A percentile compares a stretch with the other conserved stretches of the same genome.
These are phyloP conservation scores for Lacanobia wlatinum DNA, from an alignment of 2,888 invertebrate species.

Conservation along the genomic window DNA sequence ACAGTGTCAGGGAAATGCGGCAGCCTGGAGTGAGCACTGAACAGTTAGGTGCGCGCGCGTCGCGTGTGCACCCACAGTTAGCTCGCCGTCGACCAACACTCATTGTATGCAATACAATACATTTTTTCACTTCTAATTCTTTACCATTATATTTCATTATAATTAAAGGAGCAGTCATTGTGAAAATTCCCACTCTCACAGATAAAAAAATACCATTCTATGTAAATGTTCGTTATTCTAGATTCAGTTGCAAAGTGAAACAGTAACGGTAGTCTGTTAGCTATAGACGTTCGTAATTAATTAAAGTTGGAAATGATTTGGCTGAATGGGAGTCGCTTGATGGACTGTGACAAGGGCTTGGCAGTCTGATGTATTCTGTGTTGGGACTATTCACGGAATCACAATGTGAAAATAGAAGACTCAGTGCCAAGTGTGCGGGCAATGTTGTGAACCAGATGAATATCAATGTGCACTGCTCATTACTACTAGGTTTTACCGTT, in stretches of 20 bases:
- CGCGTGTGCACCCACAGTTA: conserved; percentile 72
- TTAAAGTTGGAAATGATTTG: conserved; percentile 52
- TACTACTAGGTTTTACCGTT: background rate
- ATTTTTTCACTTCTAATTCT: conserved; percentile 76
- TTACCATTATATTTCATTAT: conserved; percentile 77
- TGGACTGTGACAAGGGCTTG: conserved; percentile 58
- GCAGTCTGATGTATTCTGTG: conserved; percentile 42
- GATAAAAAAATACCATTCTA: conserved; percentile 77
- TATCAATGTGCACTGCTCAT: conserved; percentile 6
- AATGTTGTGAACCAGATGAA: conserved; percentile 24
- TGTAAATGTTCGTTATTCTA: conserved; percentile 78
- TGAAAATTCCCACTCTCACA: conserved; percentile 82
- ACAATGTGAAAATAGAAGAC: conserved; percentile 41
- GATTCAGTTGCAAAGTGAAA: conserved; percentile 70
- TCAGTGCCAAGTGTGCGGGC: conserved; percentile 48
- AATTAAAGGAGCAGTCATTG: conserved; percentile 81
- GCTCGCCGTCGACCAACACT: conserved; percentile 69
- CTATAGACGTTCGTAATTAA: conserved; percentile 46
- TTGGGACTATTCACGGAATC: conserved; percentile 47
- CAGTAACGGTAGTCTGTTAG: conserved; percentile 43
- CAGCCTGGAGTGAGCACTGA: conserved; percentile 16
- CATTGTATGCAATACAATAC: conserved; percentile 78
- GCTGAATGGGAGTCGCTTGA: conserved; percentile 46
- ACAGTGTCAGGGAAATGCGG: conserved; percentile 27
- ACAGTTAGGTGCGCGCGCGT: conserved; percentile 32